Conservation (phyloP, 2,797 vertebrate species). For the Chelmon rostratus region DNA sequence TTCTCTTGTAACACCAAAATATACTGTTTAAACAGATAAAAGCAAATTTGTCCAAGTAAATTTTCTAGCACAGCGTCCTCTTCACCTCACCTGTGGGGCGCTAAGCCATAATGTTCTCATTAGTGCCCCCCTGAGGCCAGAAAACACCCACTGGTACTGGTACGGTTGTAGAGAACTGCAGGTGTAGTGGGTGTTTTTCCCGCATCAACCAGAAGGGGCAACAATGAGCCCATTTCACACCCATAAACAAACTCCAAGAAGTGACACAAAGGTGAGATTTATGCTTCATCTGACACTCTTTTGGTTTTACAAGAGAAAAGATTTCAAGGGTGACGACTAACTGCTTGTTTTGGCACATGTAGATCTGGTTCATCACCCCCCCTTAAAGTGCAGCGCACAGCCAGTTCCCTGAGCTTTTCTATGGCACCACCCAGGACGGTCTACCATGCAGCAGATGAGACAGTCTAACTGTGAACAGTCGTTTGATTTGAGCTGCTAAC, state of each 20-base stretch:
- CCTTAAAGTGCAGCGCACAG: not conserved
- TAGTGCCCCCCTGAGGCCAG: not conserved
- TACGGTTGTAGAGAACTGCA: not conserved
- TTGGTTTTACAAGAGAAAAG: not conserved
- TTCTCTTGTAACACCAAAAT: not conserved
- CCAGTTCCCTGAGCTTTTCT: not conserved
- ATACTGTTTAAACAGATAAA: not conserved
- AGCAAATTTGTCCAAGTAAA: not conserved
- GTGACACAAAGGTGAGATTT: not conserved
- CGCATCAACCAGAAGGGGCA: not conserved
- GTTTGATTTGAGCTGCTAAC: not conserved
- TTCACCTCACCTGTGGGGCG: not conserved
- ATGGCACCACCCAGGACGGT: not conserved
- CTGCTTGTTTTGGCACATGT: not conserved
- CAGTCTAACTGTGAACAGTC: not conserved
- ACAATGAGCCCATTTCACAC: too few relatives aligned
- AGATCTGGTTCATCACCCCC: not conserved
- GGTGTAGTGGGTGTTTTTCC: not conserved
- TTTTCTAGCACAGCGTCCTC: not conserved
- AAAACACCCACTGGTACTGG: not conserved
- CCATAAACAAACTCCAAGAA: too few relatives aligned
- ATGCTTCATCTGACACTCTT: not conserved
- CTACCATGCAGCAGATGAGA: not conserved
- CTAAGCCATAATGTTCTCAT: not conserved
- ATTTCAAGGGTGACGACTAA: not conserved